Percentiles rank a stretch among this genome's conserved stretches.
Conservation (phyloP, 2,888 invertebrate species). For the Polia nebulosa region DNA sequence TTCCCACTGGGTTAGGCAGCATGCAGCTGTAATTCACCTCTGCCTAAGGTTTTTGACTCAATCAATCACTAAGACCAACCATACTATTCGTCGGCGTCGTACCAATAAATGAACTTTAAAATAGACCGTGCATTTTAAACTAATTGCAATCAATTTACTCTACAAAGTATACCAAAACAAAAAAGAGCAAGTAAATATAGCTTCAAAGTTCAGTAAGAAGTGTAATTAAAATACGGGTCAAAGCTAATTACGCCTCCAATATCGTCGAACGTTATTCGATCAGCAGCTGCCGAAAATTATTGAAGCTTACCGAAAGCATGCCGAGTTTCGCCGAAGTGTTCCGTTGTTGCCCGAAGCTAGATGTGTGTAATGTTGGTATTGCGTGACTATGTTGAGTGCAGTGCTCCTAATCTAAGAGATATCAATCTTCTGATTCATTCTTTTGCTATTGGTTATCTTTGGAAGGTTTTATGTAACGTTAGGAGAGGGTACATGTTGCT, state of each 20-base stretch:
- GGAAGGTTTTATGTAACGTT: slow-evolving; percentile 1
- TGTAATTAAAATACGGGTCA: slow-evolving; percentile 56
- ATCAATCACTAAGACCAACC: no score
- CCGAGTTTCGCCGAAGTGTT: slow-evolving; percentile 39
- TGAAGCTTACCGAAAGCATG: slow-evolving; percentile 25
- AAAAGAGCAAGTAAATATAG: slow-evolving; percentile 18
- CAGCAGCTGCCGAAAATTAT: slow-evolving; percentile 46
- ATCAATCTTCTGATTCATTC: slow-evolving; percentile 58
- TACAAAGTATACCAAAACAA: slow-evolving; percentile 4
- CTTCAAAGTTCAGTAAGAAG: slow-evolving; percentile 22
- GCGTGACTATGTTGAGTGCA: slow-evolving; percentile 56
- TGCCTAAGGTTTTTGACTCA: no score
- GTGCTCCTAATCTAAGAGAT: slow-evolving; percentile 49
- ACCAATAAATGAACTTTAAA: background rate
- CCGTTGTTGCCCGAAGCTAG: slow-evolving; percentile 40
- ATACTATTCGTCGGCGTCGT: no score
- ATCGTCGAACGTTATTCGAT: slow-evolving; percentile 54
- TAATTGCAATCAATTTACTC: background rate
- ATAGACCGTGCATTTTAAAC: background rate
- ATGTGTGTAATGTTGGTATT: slow-evolving; percentile 53
- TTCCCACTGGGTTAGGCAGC: no score
- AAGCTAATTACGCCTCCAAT: slow-evolving; percentile 42
- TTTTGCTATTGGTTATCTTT: slow-evolving; percentile 41
- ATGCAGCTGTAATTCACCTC: no score
- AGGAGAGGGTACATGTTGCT: background rate